A percentile compares a stretch with the other conserved stretches of the same genome.
These are phyloP conservation scores for Punctoribates punctum DNA, from an alignment of 2,888 invertebrate genomes.

Conservation along the genomic window DNA sequence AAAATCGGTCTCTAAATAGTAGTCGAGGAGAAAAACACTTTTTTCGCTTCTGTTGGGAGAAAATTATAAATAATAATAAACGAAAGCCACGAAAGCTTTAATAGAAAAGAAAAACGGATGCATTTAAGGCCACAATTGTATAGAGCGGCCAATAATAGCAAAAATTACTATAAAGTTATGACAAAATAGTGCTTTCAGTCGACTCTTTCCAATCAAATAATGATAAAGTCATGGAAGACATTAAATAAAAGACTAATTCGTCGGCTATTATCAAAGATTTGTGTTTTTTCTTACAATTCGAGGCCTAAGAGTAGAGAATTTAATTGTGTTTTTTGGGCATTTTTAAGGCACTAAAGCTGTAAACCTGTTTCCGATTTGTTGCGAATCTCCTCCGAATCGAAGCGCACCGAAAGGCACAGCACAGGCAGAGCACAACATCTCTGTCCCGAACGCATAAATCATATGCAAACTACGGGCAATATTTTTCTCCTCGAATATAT, in stretches of 20 bases:
- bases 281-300: too few relatives aligned
- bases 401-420: neutral
- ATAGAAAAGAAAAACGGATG: neutral
- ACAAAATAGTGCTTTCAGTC: neutral
- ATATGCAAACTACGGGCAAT: neutral
- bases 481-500: neutral
- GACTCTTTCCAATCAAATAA: neutral
- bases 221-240: slow-evolving; percentile 9
- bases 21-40: neutral
- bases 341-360: neutral
- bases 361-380: slow-evolving; percentile 20
- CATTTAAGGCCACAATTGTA: neutral
- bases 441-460: neutral
- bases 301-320: too few relatives aligned
- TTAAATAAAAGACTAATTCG: too few relatives aligned
- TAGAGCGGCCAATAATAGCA: neutral
- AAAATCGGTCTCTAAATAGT: too few relatives aligned
- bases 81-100: neutral
- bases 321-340: neutral
- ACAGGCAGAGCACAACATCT: neutral
- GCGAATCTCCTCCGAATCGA: neutral
- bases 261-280: too few relatives aligned
- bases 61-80: neutral
- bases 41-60: neutral
- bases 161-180: neutral